Evolutionary conservation across 2,888 invertebrate genomes (phyloP).

Genomic region (Tetragonisca angustula): DNA sequence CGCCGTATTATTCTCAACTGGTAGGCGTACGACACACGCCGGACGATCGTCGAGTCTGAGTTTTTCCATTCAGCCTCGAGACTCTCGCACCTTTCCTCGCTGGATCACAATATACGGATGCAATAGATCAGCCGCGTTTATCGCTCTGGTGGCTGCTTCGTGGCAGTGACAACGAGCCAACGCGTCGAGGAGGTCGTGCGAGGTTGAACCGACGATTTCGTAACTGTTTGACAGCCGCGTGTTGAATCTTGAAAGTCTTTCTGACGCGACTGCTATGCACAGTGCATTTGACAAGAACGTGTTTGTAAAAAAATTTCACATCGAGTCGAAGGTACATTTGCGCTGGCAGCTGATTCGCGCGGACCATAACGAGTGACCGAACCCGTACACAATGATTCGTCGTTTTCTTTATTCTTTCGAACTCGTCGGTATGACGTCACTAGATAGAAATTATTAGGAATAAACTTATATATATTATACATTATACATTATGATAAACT

Average conservation of each 20-base stretch:
- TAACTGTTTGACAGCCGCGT: not conserved
- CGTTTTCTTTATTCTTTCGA: too few species aligned
- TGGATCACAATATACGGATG: conserved; percentile 36
- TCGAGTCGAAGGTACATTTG: too few species aligned
- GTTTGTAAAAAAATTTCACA: too few species aligned
- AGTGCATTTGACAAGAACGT: too few species aligned
- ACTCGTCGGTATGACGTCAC: too few species aligned
- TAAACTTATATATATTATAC: too few species aligned
- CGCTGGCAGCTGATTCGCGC: too few species aligned
- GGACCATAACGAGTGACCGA: too few species aligned
- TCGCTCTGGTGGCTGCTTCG: conserved; percentile 25
- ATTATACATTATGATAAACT: too few species aligned
- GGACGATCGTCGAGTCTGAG: conserved; percentile 50
- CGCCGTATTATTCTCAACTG: conserved; percentile 53
- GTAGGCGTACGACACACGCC: conserved; percentile 54
- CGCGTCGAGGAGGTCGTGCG: not conserved
- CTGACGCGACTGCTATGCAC: too few species aligned
- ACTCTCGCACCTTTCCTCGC: conserved; percentile 19
- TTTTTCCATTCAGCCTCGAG: conserved; percentile 35
- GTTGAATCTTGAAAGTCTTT: not conserved
- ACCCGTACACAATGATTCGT: too few species aligned
- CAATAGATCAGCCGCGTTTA: conserved; percentile 48
- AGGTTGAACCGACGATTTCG: not conserved
- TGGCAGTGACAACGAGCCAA: conserved; percentile 29
- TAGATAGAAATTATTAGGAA: too few species aligned